Evolutionary conservation across 1,140 invertebrate genomes (phyloP), one percentile per base, ranked within the genome.

Genomic region (Calliopsis andreniformis): DNA sequence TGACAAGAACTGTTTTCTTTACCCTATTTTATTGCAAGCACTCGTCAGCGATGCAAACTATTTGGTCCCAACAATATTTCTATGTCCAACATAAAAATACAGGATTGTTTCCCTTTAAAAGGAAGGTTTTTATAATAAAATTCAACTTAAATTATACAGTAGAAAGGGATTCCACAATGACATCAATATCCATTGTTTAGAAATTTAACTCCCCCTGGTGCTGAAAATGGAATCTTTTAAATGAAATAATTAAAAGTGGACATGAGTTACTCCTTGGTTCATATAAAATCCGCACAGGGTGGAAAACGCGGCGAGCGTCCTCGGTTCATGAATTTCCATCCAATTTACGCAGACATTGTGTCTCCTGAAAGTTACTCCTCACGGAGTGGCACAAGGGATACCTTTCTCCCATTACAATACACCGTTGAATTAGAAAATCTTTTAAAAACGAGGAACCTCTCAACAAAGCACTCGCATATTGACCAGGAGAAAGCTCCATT

Each of bases 311-410:
- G 32, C 53, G 62, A 72, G 61, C 43, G 45, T 18, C 20, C 62
- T 30, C 25, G 10, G 39, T 23, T 72, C 61, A 8, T 42, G 72
- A 68, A 64, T 79, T 79, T 69, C 72, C 72, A 79, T 76, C 47
- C 71, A 76, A 76, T 76, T 79, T 76, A 28, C 55, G 47, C n/a
- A 32, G 47, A 49, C 56, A 76, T 69, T 63, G 58, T 63, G n/a
- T 23, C 28, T 35, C 42, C 23, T 49, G 30, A 25, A 66, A 53
- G 49, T 64, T 45, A 30, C 42, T 76, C 18, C 12, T 39, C 43
- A 23, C 56, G 23, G 56, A 42, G 25, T 1, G 3, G 16, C 5
- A 0, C 28, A 0, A 3, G n/a, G 5, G 35, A 2, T 8, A n/a
- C 10, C 25, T 30, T 28, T 20, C 43, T 68, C 25, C 18, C 18